These are phyloP conservation scores for Danio tinwini DNA, from an alignment of 2,797 vertebrate genomes.

Conservation along the genomic window DNA sequence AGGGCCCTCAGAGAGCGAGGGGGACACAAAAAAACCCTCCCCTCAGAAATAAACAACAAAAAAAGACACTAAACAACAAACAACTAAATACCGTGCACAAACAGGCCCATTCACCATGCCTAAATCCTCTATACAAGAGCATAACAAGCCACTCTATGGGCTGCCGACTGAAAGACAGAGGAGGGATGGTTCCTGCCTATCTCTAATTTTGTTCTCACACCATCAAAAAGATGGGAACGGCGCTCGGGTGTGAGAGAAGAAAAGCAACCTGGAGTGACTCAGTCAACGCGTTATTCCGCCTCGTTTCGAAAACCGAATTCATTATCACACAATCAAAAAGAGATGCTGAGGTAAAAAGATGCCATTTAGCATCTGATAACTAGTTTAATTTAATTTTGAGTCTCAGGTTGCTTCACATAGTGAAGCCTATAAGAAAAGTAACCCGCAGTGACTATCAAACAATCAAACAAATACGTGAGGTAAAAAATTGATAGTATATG, in stretches of 20 bases:
- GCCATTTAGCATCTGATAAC: not conserved
- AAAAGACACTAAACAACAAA: conserved; percentile 64
- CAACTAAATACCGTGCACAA: conserved; percentile 63
- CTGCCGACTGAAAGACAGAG: conserved; percentile 48
- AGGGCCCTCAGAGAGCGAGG: conserved; percentile 81
- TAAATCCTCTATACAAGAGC: conserved; percentile 56
- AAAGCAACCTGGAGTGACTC: conserved; percentile 54
- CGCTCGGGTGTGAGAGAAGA: conserved; percentile 36
- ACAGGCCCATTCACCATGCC: conserved; percentile 62
- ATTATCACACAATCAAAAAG: conserved; percentile 27
- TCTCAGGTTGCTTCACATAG: not conserved
- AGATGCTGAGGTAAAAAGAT: not conserved
- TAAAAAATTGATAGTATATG: too few relatives aligned
- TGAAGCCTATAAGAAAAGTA: too few relatives aligned
- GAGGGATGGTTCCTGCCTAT: conserved; percentile 52
- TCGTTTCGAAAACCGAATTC: conserved; percentile 15
- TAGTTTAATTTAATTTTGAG: conserved; percentile 7
- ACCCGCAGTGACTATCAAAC: too few relatives aligned
- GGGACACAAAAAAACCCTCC: conserved; percentile 60
- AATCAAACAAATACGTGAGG: too few relatives aligned
- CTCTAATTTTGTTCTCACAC: conserved; percentile 64
- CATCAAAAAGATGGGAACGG: conserved; percentile 39
- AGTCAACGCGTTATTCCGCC: conserved; percentile 25
- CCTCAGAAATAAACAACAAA: conserved; percentile 62
- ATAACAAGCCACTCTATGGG: conserved; percentile 60